Evolutionary conservation across 1,140 invertebrate genomes (phyloP).

Genomic region (Stenopsyche tienmushanensis): DNA sequence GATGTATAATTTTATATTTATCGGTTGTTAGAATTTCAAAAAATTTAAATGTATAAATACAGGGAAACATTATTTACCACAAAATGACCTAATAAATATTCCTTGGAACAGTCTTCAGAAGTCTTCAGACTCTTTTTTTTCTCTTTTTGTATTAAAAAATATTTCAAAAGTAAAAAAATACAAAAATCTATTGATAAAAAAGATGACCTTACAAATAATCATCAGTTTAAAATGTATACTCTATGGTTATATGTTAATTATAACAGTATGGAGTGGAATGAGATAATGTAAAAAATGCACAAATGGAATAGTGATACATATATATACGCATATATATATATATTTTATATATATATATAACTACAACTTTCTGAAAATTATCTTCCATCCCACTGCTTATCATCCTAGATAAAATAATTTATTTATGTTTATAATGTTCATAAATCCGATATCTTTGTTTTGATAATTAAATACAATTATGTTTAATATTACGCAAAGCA

Average conservation of each 20-base stretch:
- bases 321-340: neutral
- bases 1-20: neutral
- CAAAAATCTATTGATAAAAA: conserved; percentile 42
- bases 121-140: conserved; percentile 40
- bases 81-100: conserved; percentile 35
- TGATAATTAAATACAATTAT: conserved; percentile 25
- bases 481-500: conserved; percentile 29
- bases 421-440: conserved; percentile 22
- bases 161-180: conserved; percentile 41
- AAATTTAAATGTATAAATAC: conserved; percentile 2
- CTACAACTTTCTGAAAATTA: neutral
- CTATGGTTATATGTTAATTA: conserved; percentile 3
- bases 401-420: conserved; percentile 9
- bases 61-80: conserved; percentile 6
- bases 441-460: conserved; percentile 25
- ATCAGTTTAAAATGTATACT: conserved; percentile 13
- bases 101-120: conserved; percentile 38
- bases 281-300: conserved; percentile 26
- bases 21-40: neutral
- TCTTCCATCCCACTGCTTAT: conserved; percentile 10
- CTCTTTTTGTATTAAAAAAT: conserved; percentile 40
- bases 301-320: conserved; percentile 21
- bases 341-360: neutral
- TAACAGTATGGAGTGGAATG: conserved; percentile 21
- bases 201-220: conserved; percentile 35